A percentile compares a stretch with the other conserved stretches of the same genome.
phyloP scores from a whole-genome alignment of 2,797 vertebrate species.

The Micromesistius poutassou region DNA sequence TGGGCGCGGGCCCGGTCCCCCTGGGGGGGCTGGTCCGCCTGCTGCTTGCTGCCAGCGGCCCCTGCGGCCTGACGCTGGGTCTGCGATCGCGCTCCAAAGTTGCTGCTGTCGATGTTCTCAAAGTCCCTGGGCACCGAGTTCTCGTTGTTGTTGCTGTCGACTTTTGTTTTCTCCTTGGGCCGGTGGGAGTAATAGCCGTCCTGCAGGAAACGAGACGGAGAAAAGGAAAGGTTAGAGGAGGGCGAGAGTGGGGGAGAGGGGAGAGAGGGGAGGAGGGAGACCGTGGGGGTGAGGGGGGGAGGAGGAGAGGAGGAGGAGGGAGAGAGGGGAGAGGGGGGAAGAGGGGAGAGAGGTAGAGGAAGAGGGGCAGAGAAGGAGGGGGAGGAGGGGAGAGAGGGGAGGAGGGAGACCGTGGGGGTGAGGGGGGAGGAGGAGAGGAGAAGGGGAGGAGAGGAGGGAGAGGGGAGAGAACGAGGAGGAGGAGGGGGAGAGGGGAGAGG shows the following conservation, averaged over 20 bases:
- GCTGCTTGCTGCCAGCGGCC: slow-evolving; percentile 69
- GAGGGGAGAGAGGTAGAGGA: too few species aligned
- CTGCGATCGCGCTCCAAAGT: slow-evolving; percentile 89
- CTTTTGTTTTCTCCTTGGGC: slow-evolving; percentile 92
- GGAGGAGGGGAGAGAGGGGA: not conserved
- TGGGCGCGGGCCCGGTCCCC: slow-evolving; percentile 78
- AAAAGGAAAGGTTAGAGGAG: slow-evolving; percentile 11
- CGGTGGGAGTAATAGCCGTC: slow-evolving; percentile 92
- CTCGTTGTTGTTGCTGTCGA: slow-evolving; percentile 99
- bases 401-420: not conserved
- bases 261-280: too few species aligned
- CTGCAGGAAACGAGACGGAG: slow-evolving; percentile 60
- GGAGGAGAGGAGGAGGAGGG: too few species aligned
- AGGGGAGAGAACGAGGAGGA: too few species aligned
- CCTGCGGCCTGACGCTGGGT: slow-evolving; percentile 77
- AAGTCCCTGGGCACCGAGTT: slow-evolving; percentile 99
- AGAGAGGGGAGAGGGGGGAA: too few species aligned
- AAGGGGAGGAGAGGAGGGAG: too few species aligned
- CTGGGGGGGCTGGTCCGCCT: slow-evolving; percentile 71
- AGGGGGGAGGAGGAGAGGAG: too few species aligned
- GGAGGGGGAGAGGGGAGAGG: too few species aligned
- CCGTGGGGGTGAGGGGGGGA: too few species aligned
- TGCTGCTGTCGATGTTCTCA: slow-evolving; percentile 96
- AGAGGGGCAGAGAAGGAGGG: too few species aligned
- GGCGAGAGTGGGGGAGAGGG: too few species aligned